These are phyloP conservation scores for Bombus vancouverensis DNA, from an alignment of 1,140 invertebrate species.

Conservation along the genomic window DNA sequence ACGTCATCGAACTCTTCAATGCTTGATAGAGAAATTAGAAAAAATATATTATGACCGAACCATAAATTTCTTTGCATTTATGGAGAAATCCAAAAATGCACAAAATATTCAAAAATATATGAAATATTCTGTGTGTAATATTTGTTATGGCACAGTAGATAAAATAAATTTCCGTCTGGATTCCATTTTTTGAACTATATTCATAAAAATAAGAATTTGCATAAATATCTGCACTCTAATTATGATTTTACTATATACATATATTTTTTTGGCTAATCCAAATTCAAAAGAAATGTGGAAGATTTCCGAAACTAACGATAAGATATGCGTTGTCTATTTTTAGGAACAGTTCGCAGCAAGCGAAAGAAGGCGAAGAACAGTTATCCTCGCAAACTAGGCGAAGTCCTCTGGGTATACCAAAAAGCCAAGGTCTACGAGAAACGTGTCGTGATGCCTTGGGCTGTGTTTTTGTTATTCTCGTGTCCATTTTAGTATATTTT, in stretches of 20 bases:
- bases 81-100: too few species aligned
- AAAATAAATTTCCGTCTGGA: too few species aligned
- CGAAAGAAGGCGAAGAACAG: constrained; percentile 80
- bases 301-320: neutral
- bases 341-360: constrained; percentile 79
- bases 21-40: too few species aligned
- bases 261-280: neutral
- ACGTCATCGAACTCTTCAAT: too few species aligned
- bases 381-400: constrained; percentile 77
- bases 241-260: neutral
- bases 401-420: constrained; percentile 76
- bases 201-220: too few species aligned
- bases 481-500: constrained; percentile 86
- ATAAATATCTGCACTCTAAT: too few species aligned
- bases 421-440: constrained; percentile 82
- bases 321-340: constrained; percentile 34
- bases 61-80: too few species aligned
- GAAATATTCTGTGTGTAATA: too few species aligned
- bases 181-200: too few species aligned
- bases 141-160: too few species aligned
- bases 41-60: too few species aligned
- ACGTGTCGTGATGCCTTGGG: constrained; percentile 86
- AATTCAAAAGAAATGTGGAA: neutral
- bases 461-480: constrained; percentile 87
- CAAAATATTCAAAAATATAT: too few species aligned